Evolutionary conservation across 1,140 invertebrate genomes (phyloP).

Genomic region (Lepidurus couesii): DNA sequence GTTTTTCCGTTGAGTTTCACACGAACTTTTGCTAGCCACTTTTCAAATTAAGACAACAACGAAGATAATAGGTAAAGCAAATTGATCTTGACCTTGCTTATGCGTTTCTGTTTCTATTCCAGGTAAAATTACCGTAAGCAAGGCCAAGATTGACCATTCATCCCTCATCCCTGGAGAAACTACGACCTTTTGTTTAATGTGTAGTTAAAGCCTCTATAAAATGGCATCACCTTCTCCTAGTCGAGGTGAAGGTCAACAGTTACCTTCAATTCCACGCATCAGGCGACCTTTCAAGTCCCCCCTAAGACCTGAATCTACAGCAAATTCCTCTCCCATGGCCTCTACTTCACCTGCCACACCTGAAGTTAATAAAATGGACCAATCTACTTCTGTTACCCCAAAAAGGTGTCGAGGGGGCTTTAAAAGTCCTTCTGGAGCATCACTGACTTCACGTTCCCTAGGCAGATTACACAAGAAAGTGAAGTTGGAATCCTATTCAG

Average conservation of each 20-base stretch:
- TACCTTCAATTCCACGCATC: neutral
- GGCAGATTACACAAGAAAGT: slow-evolving; percentile 22
- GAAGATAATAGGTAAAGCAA: neutral
- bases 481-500: neutral
- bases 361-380: neutral
- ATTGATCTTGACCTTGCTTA: neutral
- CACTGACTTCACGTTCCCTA: neutral
- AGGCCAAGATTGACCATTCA: neutral
- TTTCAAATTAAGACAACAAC: too few species aligned
- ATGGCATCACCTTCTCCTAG: neutral
- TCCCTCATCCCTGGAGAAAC: neutral
- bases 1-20: neutral
- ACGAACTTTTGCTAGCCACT: too few species aligned
- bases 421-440: neutral
- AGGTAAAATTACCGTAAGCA: neutral
- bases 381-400: neutral
- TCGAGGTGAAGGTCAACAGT: neutral
- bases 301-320: neutral
- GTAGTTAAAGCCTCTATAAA: neutral
- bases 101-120: neutral
- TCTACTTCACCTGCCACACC: neutral
- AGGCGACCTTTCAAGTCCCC: slow-evolving; percentile 33
- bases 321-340: neutral
- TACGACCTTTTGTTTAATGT: neutral
- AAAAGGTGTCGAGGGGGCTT: neutral